Evolutionary conservation across 2,797 vertebrate genomes (phyloP).

Genomic region (Ctenopoma kingsleyae): DNA sequence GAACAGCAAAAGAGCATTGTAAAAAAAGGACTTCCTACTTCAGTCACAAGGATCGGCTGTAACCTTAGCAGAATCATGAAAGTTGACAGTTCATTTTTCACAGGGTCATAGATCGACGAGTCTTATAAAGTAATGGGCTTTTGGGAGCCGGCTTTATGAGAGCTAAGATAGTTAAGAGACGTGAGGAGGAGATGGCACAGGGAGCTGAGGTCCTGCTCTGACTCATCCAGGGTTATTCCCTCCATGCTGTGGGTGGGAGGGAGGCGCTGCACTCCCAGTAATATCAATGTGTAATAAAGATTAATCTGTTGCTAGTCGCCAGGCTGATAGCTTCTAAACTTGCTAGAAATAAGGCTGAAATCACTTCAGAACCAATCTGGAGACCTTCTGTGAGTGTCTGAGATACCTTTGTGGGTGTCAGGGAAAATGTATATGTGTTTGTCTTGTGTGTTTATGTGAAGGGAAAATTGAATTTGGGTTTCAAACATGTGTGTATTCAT

Average conservation of each 20-base stretch:
- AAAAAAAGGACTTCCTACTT: conserved; percentile 65
- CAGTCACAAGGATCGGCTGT: conserved; percentile 84
- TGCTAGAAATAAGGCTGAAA: conserved; percentile 88
- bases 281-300: conserved; percentile 91
- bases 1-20: conserved; percentile 60
- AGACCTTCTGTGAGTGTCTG: conserved; percentile 75
- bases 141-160: conserved; percentile 88
- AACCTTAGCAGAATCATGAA: conserved; percentile 90
- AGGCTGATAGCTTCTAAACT: conserved; percentile 87
- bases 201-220: conserved; percentile 84
- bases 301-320: conserved; percentile 88
- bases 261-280: conserved; percentile 81
- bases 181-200: conserved; percentile 82
- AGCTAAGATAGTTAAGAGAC: conserved; percentile 89
- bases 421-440: conserved; percentile 70
- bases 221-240: conserved; percentile 85
- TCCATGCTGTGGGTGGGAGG: conserved; percentile 73
- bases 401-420: conserved; percentile 75
- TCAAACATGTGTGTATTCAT: conserved; percentile 37
- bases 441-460: conserved; percentile 58
- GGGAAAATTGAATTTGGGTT: conserved; percentile 65
- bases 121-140: conserved; percentile 91
- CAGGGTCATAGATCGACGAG: conserved; percentile 87
- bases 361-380: conserved; percentile 86
- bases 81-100: conserved; percentile 91